Percentiles rank a stretch among this genome's conserved stretches.
Conservation (phyloP, 2,888 invertebrate genomes). For the Eustalomyia histrio region DNA sequence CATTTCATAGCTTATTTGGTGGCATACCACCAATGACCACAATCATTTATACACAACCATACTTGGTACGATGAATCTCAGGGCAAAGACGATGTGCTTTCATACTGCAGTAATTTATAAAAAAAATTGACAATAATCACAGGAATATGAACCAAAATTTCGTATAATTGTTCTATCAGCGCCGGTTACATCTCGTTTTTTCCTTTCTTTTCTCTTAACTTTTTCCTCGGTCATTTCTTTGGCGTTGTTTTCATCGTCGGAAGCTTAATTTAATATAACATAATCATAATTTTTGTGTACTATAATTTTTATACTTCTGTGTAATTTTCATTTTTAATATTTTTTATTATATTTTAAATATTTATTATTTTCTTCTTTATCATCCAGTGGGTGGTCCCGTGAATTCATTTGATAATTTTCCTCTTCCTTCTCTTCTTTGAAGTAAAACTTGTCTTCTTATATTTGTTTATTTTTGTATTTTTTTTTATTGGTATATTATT, state of each 20-base stretch:
- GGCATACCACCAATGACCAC: slow-evolving; percentile 69
- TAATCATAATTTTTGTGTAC: slow-evolving; percentile 8
- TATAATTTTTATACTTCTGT: not conserved
- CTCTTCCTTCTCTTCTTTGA: slow-evolving; percentile 17
- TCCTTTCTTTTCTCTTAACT: not conserved
- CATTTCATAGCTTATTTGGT: slow-evolving; percentile 71
- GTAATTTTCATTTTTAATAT: slow-evolving; percentile 48
- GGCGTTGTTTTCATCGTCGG: slow-evolving; percentile 14
- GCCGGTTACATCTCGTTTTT: not conserved
- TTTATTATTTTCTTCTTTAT: slow-evolving; percentile 28
- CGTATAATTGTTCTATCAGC: slow-evolving; percentile 48
- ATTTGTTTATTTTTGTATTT: slow-evolving; percentile 13
- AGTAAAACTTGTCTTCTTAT: not conserved
- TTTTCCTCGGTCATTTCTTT: too few species aligned
- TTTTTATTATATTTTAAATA: slow-evolving; percentile 62
- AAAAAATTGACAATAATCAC: slow-evolving; percentile 67
- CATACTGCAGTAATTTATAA: slow-evolving; percentile 68
- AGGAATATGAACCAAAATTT: slow-evolving; percentile 62
- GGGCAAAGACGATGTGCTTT: slow-evolving; percentile 67
- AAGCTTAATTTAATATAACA: slow-evolving; percentile 36
- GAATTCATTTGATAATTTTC: slow-evolving; percentile 15
- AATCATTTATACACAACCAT: slow-evolving; percentile 62
- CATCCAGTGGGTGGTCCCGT: not conserved
- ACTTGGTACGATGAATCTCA: slow-evolving; percentile 65
- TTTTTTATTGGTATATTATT: slow-evolving; percentile 20